Base-by-base conservation (phyloP, 2,888 invertebrate species). In the Scotopteryx bipunctaria region DNA sequence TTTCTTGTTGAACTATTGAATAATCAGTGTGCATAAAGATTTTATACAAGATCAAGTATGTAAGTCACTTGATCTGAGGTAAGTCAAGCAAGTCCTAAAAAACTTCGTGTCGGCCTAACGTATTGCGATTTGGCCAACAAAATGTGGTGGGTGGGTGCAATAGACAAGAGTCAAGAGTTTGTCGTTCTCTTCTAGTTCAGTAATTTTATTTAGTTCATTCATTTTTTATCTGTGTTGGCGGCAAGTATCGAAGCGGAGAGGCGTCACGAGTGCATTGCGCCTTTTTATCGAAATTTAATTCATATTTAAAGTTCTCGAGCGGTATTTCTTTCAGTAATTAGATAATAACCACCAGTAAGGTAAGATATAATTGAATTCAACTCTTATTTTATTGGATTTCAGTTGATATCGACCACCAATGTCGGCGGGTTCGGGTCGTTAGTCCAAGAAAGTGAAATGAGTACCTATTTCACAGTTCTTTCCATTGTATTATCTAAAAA, bases 221-320 rank as follows among this genome's bases (percentile, higher is more conserved):
- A n/a, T n/a, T n/a, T n/a, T n/a, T n/a, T 8, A 17, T 27, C 27
- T 27, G 16, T 38, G 27, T 15, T 25, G 9, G 25, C 23, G 25
- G 15, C 13, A 38, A 14, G 14, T 14, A 14, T 1, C 8, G 2
- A 13, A 11, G 11, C 17, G 9, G 29, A 2, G 3, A 14, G 11
- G 9, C n/a, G 33, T 41, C 48, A 41, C 48, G 48, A 48, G 41
- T 48, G 25, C 41, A 41, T 40, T 40, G 33, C 40, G 40, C 33
- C 16, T 40, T 40, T 40, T 29, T 9, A 17, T 1, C 1, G 9
- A 27, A 40, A 11, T 29, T 29, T 17, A 0, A 0, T 6, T 5
- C n/a, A n/a, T 40, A 16, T 8, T 11, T 9, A 3, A 27, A 27
- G 27, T 27, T 27, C 11, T 27, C 3, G 5, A 9, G 27, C 1